Percentiles rank a stretch among this genome's conserved stretches.
phyloP scores from a whole-genome alignment of 2,113 vertebrate genomes.

The Nansenia antarctica region DNA sequence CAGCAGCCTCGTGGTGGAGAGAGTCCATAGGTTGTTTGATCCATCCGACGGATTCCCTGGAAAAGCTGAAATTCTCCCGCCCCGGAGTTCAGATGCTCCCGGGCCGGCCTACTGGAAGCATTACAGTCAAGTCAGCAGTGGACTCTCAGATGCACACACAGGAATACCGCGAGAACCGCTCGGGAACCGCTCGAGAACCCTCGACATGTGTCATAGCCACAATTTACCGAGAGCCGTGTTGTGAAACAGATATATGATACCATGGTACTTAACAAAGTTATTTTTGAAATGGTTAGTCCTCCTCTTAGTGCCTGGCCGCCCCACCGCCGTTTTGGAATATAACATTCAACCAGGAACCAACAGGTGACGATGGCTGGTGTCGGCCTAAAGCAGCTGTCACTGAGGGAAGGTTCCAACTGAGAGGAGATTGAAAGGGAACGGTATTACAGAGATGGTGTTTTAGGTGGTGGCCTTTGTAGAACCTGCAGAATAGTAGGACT shows the following conservation, averaged over 20 bases:
- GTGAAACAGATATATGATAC: conserved; percentile 75
- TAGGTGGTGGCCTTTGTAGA: neutral
- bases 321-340: conserved; percentile 45
- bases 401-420: neutral
- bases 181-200: conserved; percentile 56
- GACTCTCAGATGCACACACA: conserved; percentile 29
- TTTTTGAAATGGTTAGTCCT: conserved; percentile 70
- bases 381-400: neutral
- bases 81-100: conserved; percentile 34
- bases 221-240: conserved; percentile 78
- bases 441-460: neutral
- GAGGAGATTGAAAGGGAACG: neutral
- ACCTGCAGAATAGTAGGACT: no score
- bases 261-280: conserved; percentile 71
- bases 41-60: conserved; percentile 63
- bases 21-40: conserved; percentile 69
- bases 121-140: conserved; percentile 39
- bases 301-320: conserved; percentile 28
- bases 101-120: conserved; percentile 50
- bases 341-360: conserved; percentile 30
- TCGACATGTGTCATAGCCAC: conserved; percentile 78
- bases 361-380: neutral
- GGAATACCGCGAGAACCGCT: conserved; percentile 64
- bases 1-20: conserved; percentile 63
- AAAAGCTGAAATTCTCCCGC: conserved; percentile 57